A percentile compares a stretch with the other conserved stretches of the same genome.
Evolutionary conservation across 2,888 invertebrate species (phyloP).

Genomic region (Hanleya hanleyi): DNA sequence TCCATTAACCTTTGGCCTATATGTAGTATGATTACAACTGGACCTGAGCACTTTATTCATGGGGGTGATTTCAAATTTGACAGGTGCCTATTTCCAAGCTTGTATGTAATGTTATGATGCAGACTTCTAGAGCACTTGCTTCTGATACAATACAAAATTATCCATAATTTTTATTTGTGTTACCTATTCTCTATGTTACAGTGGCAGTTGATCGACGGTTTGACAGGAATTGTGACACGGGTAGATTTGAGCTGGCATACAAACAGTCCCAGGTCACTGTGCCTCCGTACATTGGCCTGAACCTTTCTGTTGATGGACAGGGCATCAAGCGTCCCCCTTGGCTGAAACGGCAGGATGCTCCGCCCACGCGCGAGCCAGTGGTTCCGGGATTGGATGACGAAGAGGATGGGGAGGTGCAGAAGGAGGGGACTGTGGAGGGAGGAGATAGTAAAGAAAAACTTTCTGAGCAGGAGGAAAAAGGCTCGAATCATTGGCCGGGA

Average conservation of each 20-base stretch:
- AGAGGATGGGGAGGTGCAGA: neutral
- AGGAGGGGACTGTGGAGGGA: neutral
- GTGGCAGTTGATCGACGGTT: slow-evolving; percentile 71
- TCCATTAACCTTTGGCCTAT: no score
- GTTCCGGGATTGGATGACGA: neutral
- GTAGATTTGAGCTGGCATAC: slow-evolving; percentile 72
- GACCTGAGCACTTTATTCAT: no score
- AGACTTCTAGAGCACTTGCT: no score
- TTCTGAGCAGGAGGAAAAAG: no score
- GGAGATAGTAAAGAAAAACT: no score
- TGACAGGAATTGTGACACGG: slow-evolving; percentile 71
- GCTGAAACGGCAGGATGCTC: neutral
- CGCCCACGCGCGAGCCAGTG: neutral
- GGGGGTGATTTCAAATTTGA: no score
- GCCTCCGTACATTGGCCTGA: slow-evolving; percentile 73
- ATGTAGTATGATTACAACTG: no score
- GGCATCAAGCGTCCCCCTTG: slow-evolving; percentile 46
- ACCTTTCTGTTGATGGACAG: slow-evolving; percentile 65
- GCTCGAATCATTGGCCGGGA: no score
- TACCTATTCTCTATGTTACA: slow-evolving; percentile 46
- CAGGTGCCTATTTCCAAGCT: no score
- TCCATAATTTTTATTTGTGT: neutral
- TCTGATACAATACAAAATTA: no score
- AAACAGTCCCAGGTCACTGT: slow-evolving; percentile 69
- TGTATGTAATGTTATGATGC: no score